These are phyloP conservation scores for Epinotia brunnichana DNA, from an alignment of 2,888 invertebrate genomes.

Conservation along the genomic window DNA sequence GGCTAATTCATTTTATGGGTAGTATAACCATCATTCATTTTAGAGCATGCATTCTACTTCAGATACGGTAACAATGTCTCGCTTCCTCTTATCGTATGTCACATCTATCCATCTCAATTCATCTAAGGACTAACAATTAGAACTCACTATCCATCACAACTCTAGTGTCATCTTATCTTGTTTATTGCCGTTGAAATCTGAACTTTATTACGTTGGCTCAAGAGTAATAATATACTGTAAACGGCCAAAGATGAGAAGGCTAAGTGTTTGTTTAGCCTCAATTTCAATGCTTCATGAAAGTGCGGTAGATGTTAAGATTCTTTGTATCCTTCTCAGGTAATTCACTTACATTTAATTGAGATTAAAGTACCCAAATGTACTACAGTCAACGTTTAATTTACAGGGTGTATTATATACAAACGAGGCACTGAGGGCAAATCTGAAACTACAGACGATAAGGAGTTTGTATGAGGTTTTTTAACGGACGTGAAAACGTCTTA, in stretches of 20 bases:
- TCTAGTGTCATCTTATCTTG: conserved; percentile 27
- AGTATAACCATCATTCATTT: neutral
- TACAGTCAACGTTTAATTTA: too few relatives aligned
- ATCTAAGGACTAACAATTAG: conserved; percentile 35
- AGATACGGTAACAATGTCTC: neutral
- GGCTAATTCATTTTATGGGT: neutral
- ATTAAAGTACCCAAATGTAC: too few relatives aligned
- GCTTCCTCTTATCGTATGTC: conserved; percentile 1
- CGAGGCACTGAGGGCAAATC: too few relatives aligned
- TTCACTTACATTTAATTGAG: neutral
- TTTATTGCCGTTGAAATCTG: neutral
- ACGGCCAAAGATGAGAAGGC: conserved; percentile 2
- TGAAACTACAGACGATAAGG: too few relatives aligned
- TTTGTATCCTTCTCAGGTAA: too few relatives aligned
- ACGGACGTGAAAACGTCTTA: too few relatives aligned
- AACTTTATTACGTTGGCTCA: conserved; percentile 1
- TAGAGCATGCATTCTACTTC: neutral
- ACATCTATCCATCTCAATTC: conserved; percentile 24
- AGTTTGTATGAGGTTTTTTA: too few relatives aligned
- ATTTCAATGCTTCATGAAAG: conserved; percentile 22
- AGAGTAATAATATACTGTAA: neutral
- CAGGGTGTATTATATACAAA: too few relatives aligned
- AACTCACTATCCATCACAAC: conserved; percentile 38
- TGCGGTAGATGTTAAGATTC: too few relatives aligned
- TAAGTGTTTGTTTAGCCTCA: conserved; percentile 19